Conservation (phyloP, 2,888 invertebrate species). For the Trachelus troglodyta region DNA sequence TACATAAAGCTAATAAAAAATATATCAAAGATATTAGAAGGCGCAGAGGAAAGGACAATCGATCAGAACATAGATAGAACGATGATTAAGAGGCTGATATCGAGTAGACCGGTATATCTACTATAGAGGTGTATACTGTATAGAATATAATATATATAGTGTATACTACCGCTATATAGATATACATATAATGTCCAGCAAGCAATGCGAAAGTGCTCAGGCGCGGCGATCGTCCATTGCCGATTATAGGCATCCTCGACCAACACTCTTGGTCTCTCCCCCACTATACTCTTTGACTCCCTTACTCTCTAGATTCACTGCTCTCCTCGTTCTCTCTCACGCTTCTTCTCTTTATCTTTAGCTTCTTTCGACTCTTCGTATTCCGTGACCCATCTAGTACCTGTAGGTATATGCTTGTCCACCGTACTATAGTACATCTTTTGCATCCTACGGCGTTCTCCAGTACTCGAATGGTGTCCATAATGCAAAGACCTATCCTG, state of each 20-base stretch:
- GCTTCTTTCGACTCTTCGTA: slow-evolving; percentile 9
- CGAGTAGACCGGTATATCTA: background rate
- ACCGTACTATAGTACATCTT: background rate
- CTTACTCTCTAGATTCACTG: slow-evolving; percentile 21
- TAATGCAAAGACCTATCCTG: background rate
- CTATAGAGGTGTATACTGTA: background rate
- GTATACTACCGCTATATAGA: background rate
- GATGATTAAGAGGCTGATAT: background rate
- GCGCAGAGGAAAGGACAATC: background rate
- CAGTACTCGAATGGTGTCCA: background rate
- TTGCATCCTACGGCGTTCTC: background rate
- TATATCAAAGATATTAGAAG: background rate
- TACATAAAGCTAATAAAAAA: background rate
- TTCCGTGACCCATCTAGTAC: background rate
- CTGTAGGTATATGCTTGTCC: background rate
- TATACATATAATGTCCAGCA: background rate
- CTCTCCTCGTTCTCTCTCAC: slow-evolving; percentile 29
- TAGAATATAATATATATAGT: background rate
- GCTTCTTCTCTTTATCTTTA: slow-evolving; percentile 28
- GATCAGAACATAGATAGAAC: background rate
- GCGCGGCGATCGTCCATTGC: slow-evolving; percentile 57
- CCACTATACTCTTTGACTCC: slow-evolving; percentile 30
- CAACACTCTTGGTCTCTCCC: slow-evolving; percentile 28
- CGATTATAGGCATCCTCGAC: slow-evolving; percentile 60
- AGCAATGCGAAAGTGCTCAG: slow-evolving; percentile 42